These are phyloP conservation scores for Eubasilissa splendida DNA, from an alignment of 2,888 invertebrate species.

Conservation along the genomic window DNA sequence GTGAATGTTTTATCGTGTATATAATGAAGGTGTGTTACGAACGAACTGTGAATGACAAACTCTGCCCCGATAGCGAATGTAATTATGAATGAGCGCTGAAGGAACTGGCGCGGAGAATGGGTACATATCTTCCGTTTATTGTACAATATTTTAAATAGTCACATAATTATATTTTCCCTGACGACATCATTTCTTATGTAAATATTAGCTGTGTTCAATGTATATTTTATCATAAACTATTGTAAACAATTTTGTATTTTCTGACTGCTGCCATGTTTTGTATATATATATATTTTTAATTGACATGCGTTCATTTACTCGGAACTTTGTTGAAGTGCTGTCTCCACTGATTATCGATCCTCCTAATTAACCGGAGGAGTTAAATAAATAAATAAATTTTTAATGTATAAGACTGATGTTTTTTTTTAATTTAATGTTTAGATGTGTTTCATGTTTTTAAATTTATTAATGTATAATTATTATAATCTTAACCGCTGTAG, in stretches of 20 bases:
- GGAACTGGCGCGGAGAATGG: background rate
- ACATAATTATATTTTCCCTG: no score
- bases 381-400: constrained; percentile 14
- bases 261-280: no score
- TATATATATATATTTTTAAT: no score
- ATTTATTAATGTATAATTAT: background rate
- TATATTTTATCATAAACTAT: no score
- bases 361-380: background rate
- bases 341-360: no score
- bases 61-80: background rate
- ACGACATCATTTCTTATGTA: no score
- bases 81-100: constrained; percentile 4
- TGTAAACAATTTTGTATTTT: no score
- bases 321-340: no score
- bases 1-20: background rate
- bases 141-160: no score
- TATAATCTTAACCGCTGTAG: background rate
- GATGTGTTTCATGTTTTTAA: constrained; percentile 14
- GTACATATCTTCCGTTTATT: constrained; percentile 20
- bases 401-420: constrained; percentile 25
- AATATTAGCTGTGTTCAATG: no score
- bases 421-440: constrained; percentile 2
- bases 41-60: no score
- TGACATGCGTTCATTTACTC: no score
- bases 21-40: background rate